Conservation (phyloP, 2,888 invertebrate species). For the Nemoura dubitans region DNA sequence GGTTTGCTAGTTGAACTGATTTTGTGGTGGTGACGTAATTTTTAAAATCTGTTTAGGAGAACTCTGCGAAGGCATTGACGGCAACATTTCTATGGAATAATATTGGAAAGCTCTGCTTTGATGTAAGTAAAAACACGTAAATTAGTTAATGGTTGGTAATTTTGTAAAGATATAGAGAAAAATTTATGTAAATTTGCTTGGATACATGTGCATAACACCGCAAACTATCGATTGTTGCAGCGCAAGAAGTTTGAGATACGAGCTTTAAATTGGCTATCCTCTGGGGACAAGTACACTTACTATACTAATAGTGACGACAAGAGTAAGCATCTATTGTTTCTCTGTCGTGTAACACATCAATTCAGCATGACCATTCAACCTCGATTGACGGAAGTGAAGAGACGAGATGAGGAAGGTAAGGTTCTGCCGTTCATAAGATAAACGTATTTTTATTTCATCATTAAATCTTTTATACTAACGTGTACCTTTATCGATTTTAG, state of each 20-base stretch:
- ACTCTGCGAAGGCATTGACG: conserved; percentile 50
- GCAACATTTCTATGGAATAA: conserved; percentile 89
- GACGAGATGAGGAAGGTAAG: conserved; percentile 81
- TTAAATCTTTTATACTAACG: background rate
- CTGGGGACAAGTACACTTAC: conserved; percentile 79
- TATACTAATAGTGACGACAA: conserved; percentile 94
- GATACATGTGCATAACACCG: background rate
- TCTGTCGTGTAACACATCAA: conserved; percentile 93
- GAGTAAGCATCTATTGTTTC: conserved; percentile 86
- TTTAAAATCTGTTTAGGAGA: conserved; percentile 55
- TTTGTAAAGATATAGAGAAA: background rate
- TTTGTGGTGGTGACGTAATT: background rate
- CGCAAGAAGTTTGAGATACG: conserved; percentile 97
- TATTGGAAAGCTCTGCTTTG: conserved; percentile 94
- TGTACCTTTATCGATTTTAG: conserved; percentile 57
- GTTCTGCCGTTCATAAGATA: background rate
- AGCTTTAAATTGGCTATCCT: conserved; percentile 75
- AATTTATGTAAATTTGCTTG: background rate
- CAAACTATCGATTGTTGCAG: conserved; percentile 57
- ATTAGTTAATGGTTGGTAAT: no score
- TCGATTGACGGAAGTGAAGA: conserved; percentile 81
- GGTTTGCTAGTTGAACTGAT: no score
- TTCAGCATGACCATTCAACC: conserved; percentile 94
- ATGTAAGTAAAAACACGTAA: conserved; percentile 66
- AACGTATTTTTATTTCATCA: background rate